Conservation (phyloP, 1,140 invertebrate species). For the Anastrepha obliqua region DNA sequence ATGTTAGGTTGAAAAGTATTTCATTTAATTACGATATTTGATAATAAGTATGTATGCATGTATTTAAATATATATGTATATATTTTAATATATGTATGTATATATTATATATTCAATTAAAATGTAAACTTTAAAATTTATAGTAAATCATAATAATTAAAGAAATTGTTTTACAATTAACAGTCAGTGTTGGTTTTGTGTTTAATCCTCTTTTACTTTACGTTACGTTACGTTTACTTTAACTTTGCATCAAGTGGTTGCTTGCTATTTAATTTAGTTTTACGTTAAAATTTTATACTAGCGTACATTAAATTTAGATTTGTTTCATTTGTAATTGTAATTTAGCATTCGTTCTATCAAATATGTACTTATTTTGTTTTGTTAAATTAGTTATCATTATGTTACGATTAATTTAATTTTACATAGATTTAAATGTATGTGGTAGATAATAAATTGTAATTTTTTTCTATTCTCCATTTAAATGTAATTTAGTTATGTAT, state of each 20-base stretch:
- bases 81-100: slow-evolving; percentile 60
- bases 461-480: slow-evolving; percentile 43
- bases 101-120: slow-evolving; percentile 64
- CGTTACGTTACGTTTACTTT: slow-evolving; percentile 54
- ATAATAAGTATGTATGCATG: slow-evolving; percentile 57
- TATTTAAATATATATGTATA: slow-evolving; percentile 54
- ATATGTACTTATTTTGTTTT: slow-evolving; percentile 55
- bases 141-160: slow-evolving; percentile 70
- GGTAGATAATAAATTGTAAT: slow-evolving; percentile 48
- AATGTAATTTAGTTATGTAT: slow-evolving; percentile 47
- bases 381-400: slow-evolving; percentile 55
- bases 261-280: slow-evolving; percentile 61
- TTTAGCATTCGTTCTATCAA: slow-evolving; percentile 55
- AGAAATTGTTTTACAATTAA: slow-evolving; percentile 75
- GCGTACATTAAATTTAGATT: slow-evolving; percentile 57
- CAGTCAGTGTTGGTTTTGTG: slow-evolving; percentile 68
- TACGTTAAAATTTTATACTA: slow-evolving; percentile 61
- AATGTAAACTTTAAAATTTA: slow-evolving; percentile 64
- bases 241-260: slow-evolving; percentile 56
- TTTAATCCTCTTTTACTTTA: slow-evolving; percentile 59
- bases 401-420: slow-evolving; percentile 54
- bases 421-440: slow-evolving; percentile 48
- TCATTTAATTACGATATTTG: slow-evolving; percentile 54
- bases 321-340: slow-evolving; percentile 52
- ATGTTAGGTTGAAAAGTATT: slow-evolving; percentile 16